Base-by-base conservation (phyloP, 2,113 vertebrate species). In the Bettongia penicillata region DNA sequence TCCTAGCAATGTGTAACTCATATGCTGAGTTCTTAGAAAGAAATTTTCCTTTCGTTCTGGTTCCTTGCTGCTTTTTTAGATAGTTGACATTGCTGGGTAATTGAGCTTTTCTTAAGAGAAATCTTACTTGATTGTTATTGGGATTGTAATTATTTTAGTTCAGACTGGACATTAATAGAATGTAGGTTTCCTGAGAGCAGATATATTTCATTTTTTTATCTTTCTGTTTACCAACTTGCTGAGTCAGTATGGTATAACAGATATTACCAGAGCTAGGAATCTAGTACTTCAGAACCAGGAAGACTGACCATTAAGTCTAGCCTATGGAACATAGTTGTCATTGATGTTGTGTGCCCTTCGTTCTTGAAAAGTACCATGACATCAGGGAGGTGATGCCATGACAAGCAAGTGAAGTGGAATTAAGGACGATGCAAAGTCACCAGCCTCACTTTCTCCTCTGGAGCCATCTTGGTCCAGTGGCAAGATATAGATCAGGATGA, bases 1-100 rank as follows among this genome's bases (percentile, higher is more conserved):
- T 84, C n/a, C n/a, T 43, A 84, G 3, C 6, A 43, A 23, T 84
- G 19, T 84, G 7, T 43, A 43, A n/a, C 1, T 84, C 5, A 84
- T 43, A 84, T 84, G 14, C 8, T 9, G 37, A n/a, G 68, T n/a
- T 77, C 68, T 77, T 19, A 7, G 12, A 77, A n/a, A 23, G 37
- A 84, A n/a, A 84, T 43, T 84, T 84, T 84, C 43, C 31, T 84
- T 84, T 84, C 68, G 23, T 43, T 84, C 37, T 84, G n/a, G 19
- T 43, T 84, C 9, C 23, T 68, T 25, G 12, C 0, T 92, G n/a
- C 26, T 51, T 53, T 37, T 37, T 93, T 91, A 93, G 61, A 61
- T 53, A 23, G 5, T 31, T 94, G 24, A 90, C 3, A 19, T 48
- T 43, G 48, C 24, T 93, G 53, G 91, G 93, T 89, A 96, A 97